Evolutionary conservation across 2,888 invertebrate species (phyloP).

Genomic region (Apotomis turbidana): DNA sequence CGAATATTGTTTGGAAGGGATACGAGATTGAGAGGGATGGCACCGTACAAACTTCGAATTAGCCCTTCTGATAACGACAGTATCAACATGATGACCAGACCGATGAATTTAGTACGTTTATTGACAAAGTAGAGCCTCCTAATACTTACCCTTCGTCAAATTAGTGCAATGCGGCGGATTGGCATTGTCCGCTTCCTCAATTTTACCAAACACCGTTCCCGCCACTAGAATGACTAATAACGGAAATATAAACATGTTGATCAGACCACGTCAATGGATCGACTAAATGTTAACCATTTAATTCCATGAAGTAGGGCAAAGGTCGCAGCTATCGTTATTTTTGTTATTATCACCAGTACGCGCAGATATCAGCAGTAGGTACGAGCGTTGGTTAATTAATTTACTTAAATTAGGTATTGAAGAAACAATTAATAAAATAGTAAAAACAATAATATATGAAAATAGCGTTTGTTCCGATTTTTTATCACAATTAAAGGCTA

Average conservation of each 20-base stretch:
- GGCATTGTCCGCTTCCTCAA: constrained; percentile 45
- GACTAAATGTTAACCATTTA: neutral
- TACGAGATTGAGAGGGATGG: too few relatives aligned
- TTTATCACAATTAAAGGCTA: too few relatives aligned
- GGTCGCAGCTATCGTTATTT: constrained; percentile 12
- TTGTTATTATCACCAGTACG: neutral
- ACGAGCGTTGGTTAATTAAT: too few relatives aligned
- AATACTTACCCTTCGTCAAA: constrained; percentile 61
- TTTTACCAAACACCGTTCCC: constrained; percentile 41
- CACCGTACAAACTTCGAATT: too few relatives aligned
- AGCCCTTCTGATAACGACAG: too few relatives aligned
- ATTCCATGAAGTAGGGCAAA: constrained; percentile 24
- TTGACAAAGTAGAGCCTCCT: neutral
- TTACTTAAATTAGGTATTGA: neutral
- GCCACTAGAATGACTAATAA: constrained; percentile 38
- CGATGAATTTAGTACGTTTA: too few relatives aligned
- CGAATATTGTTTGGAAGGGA: too few relatives aligned
- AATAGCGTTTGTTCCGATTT: too few relatives aligned
- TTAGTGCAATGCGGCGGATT: constrained; percentile 68
- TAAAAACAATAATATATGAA: too few relatives aligned
- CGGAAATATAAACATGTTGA: constrained; percentile 19
- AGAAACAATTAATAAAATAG: too few relatives aligned
- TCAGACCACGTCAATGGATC: neutral
- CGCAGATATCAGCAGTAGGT: neutral
- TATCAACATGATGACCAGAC: too few relatives aligned